Base-by-base conservation (phyloP, 2,797 vertebrate species). In the Phrynocephalus vlangalii region DNA sequence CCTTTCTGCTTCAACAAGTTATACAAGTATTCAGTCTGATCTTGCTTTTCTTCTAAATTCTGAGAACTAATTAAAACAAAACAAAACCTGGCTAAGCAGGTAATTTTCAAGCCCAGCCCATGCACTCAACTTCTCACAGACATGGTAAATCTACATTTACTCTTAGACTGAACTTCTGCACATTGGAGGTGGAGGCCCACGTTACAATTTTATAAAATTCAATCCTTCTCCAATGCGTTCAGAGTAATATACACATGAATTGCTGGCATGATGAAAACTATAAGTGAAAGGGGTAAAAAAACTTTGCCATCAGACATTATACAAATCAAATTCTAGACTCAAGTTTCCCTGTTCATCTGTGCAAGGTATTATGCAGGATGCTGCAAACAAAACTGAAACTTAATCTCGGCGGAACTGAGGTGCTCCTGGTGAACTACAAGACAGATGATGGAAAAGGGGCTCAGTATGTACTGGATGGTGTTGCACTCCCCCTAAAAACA, bases 21-120 rank as follows among this genome's bases (percentile, higher is more conserved):
- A 76, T 75, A 33, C 71, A 70, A 87, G 71, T 84, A 80, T 68
- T 28, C 15, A 76, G 66, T 50, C 70, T 81, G 18, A 68, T 84
- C 78, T 38, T 81, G 71, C 9, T 26, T 84, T 76, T n/a, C 60
- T 13, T 86, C 30, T 52, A 72, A 63, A 4, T 38, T 30, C 33
- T 63, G 77, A 10, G 9, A 86, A 5, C 48, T 26, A 26, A 16
- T 18, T n/a, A 26, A 24, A 71, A 86, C 72, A 73, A 24, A 6
- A 81, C 72, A 70, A 82, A 70, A 28, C 5, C 30, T 77, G n/a
- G 10, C 2, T 78, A 33, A 30, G 38, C 4, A 63, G 1, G 30
- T 60, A 48, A 82, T 11, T 79, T 44, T 60, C 30, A 81, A 68
- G 73, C 20, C 30, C 33, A 48, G 3, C 38, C 13, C 20, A 30